Conservation (phyloP, 2,797 vertebrate species). For the Oryzias dopingdopingensis region DNA sequence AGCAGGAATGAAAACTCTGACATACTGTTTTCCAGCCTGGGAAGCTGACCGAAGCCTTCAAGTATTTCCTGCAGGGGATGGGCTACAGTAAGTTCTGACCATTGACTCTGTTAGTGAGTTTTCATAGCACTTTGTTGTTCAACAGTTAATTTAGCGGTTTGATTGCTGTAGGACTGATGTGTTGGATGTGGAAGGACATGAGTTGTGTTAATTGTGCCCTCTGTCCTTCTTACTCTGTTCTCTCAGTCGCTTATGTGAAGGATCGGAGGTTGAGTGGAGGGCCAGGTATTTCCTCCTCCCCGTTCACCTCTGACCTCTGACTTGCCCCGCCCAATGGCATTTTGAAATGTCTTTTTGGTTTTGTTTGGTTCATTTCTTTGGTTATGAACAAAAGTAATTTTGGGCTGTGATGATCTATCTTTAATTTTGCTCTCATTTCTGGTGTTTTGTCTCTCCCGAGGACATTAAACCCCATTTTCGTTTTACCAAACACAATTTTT, state of each 20-base stretch:
- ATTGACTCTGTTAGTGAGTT: not conserved
- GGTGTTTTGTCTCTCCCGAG: slow-evolving; percentile 26
- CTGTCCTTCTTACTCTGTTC: slow-evolving; percentile 74
- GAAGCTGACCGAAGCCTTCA: slow-evolving; percentile 97
- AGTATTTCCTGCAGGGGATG: slow-evolving; percentile 99
- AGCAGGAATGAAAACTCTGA: slow-evolving; percentile 1
- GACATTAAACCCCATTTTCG: slow-evolving; percentile 43
- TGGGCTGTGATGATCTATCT: slow-evolving; percentile 41
- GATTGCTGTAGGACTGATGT: slow-evolving; percentile 9
- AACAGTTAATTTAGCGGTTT: not conserved
- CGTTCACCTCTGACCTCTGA: slow-evolving; percentile 71
- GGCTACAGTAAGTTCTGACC: slow-evolving; percentile 91
- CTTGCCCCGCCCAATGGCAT: slow-evolving; percentile 59
- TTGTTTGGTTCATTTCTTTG: slow-evolving; percentile 39
- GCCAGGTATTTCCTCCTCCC: slow-evolving; percentile 89
- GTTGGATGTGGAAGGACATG: slow-evolving; percentile 36
- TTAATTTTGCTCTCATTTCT: slow-evolving; percentile 45
- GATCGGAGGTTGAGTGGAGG: slow-evolving; percentile 98
- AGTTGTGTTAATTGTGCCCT: slow-evolving; percentile 71
- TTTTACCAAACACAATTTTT: slow-evolving; percentile 63
- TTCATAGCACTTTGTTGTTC: not conserved
- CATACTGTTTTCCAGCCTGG: slow-evolving; percentile 81
- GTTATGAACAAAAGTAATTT: slow-evolving; percentile 39
- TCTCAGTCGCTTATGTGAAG: slow-evolving; percentile 97
- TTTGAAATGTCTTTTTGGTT: slow-evolving; percentile 45